Evolutionary conservation across 2,888 invertebrate genomes (phyloP), one percentile per base, ranked within the genome.

Genomic region (Andrena praecox): DNA sequence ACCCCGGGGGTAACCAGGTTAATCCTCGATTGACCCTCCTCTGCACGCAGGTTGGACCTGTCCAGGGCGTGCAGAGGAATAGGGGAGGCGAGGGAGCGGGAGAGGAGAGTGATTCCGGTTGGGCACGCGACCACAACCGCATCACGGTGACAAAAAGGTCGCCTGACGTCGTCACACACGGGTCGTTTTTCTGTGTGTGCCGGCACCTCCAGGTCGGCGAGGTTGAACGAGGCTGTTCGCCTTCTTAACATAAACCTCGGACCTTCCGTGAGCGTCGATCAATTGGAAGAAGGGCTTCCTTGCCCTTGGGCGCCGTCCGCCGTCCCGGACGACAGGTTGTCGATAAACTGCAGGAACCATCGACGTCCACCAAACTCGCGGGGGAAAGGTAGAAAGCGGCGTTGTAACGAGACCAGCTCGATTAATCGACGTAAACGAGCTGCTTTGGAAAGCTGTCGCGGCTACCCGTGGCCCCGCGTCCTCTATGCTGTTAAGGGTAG

Each of bases 1-100:
- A 71, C 29, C 71, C 80, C 71, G 83, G 87, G 87, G 89, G 90
- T 89, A 90, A 92, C 90, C 92, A 93, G 93, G 93, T 93, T 93
- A 93, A 93, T 92, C 91, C 92, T 87, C 89, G 90, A 91, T 91
- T 93, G 92, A 93, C 93, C 93, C 91, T 89, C 86, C 85, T 80
- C 63, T 84, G 80, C 86, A 69, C 81, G 85, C 90, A 89, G 91
- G 89, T 90, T 87, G 85, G 85, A 89, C 90, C 89, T 88, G 86
- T 84, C 84, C 82, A 84, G 59, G 71, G 68, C 71, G 75, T 70
- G 80, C 64, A 59, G 31, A 77, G 74, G 80, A 75, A 73, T 72
- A 52, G 80, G 77, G 75, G 81, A 68, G 71, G 59, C 74, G 48
- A 10, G 69, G 71, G 72, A 75, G 85, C 54, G 71, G 85, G 83